Base-by-base conservation (phyloP, 2,888 invertebrate genomes). In the Panopea generosa region DNA sequence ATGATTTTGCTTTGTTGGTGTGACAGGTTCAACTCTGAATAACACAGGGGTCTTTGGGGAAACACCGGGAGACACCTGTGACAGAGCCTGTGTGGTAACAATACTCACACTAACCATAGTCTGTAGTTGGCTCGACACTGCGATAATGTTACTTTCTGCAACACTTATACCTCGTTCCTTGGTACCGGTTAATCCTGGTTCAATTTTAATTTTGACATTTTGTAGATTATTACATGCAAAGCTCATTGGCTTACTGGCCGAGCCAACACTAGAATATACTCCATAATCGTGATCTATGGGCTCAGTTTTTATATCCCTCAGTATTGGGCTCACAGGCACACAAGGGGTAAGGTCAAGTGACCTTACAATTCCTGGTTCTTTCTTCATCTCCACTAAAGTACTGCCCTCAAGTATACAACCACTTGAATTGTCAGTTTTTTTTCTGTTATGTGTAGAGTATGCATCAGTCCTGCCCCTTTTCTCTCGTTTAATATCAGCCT, bases 231-330 rank as follows among this genome's bases (percentile, higher is more conserved):
- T 4, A 20, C 3, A 20, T 20, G 16, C n/a, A 20, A 16, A 16
- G 6, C 16, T 45, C 6, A n/a, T 18, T 20, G 20, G n/a, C 3
- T 4, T 45, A 14, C 20, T 18, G 1, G 59, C 16, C 27, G 29
- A 3, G 43, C 33, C 61, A 18, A 47, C 33, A 38, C 40, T 40
- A 1, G 52, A 24, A n/a, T 40, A 14, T n/a, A 29, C 27, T 4
- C 66, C 65, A 49, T 77, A 81, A 49, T 77, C 81, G 69, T 75
- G 75, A 52, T 81, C 81, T 1, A 65, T 52, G 16, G 77, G 77
- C 47, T 81, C 81, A 16, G 63, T n/a, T 63, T 81, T 81, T 4
- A 81, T 74, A 7, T 57, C 61, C 26, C n/a, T 43, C 24, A 61
- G 9, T n/a, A 55, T 11, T 11, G 55, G 40, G 18, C 40, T 27